phyloP scores from a whole-genome alignment of 1,140 invertebrate genomes.

The Drosophila bipectinata region DNA sequence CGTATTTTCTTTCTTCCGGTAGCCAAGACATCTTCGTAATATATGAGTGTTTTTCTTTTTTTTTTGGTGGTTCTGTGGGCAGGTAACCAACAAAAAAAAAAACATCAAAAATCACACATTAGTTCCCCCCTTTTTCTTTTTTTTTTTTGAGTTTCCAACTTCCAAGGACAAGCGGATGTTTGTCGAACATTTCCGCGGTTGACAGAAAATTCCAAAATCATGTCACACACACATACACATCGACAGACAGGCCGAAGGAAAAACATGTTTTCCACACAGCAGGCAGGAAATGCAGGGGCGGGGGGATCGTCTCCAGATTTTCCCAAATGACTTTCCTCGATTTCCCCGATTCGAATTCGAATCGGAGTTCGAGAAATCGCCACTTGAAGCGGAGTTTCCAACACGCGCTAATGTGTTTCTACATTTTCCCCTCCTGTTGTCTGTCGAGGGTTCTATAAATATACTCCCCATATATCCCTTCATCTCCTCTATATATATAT shows the following conservation, averaged over 20 bases:
- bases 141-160: neutral
- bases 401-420: conserved; percentile 9
- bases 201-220: conserved; percentile 64
- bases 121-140: neutral
- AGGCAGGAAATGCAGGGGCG: conserved; percentile 49
- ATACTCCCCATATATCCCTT: neutral
- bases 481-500: conserved; percentile 41
- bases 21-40: conserved; percentile 22
- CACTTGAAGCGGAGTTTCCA: conserved; percentile 35
- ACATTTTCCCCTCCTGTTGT: too few relatives aligned
- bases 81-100: conserved; percentile 55
- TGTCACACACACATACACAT: conserved; percentile 51
- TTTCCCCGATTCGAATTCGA: neutral
- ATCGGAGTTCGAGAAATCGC: neutral
- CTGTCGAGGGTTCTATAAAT: neutral
- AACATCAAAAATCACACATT: neutral
- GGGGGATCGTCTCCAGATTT: neutral
- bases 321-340: neutral
- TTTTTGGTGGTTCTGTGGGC: conserved; percentile 2
- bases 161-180: conserved; percentile 81
- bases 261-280: conserved; percentile 49
- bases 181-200: conserved; percentile 55
- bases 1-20: neutral
- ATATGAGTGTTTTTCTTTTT: neutral
- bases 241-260: conserved; percentile 4